Percentiles rank a stretch among this genome's conserved stretches.
These are phyloP conservation scores for Ochotona princeps DNA, from an alignment of 2,113 vertebrate genomes.

Conservation along the genomic window DNA sequence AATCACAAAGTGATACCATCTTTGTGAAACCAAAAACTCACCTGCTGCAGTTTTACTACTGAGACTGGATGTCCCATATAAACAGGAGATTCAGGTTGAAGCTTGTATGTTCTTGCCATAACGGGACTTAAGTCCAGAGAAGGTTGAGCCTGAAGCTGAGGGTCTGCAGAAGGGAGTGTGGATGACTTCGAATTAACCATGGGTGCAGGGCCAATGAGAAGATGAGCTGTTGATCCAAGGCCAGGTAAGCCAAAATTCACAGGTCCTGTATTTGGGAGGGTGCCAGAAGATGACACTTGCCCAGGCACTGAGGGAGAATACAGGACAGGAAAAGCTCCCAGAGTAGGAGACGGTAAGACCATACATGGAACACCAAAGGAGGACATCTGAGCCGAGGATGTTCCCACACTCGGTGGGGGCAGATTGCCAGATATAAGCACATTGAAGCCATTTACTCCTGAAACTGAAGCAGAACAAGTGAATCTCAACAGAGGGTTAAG, in stretches of 20 bases:
- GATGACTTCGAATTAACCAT: slow-evolving; percentile 80
- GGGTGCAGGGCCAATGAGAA: slow-evolving; percentile 85
- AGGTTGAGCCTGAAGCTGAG: slow-evolving; percentile 67
- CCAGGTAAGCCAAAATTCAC: slow-evolving; percentile 87
- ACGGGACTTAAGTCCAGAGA: slow-evolving; percentile 81
- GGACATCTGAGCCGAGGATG: slow-evolving; percentile 83
- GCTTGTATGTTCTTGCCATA: slow-evolving; percentile 60
- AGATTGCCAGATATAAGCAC: slow-evolving; percentile 91
- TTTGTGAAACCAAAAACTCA: slow-evolving; percentile 68
- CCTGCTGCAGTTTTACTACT: slow-evolving; percentile 85
- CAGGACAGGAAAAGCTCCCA: slow-evolving; percentile 90
- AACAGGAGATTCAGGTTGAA: slow-evolving; percentile 82
- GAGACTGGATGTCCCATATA: slow-evolving; percentile 77
- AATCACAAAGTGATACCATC: rapidly evolving
- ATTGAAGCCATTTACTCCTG: slow-evolving; percentile 88
- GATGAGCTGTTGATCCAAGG: slow-evolving; percentile 83
- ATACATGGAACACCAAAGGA: slow-evolving; percentile 91
- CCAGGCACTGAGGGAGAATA: slow-evolving; percentile 82
- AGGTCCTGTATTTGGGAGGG: slow-evolving; percentile 75
- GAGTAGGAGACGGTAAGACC: slow-evolving; percentile 88
- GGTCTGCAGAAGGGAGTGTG: slow-evolving; percentile 26
- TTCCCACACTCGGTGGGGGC: slow-evolving; percentile 74
- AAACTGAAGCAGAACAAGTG: slow-evolving; percentile 68
- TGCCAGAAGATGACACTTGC: slow-evolving; percentile 66
- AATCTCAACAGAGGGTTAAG: background rate